Percentiles rank a stretch among this genome's conserved stretches.
Conservation (phyloP, 2,113 vertebrate species). For the Malurus cyaneus region DNA sequence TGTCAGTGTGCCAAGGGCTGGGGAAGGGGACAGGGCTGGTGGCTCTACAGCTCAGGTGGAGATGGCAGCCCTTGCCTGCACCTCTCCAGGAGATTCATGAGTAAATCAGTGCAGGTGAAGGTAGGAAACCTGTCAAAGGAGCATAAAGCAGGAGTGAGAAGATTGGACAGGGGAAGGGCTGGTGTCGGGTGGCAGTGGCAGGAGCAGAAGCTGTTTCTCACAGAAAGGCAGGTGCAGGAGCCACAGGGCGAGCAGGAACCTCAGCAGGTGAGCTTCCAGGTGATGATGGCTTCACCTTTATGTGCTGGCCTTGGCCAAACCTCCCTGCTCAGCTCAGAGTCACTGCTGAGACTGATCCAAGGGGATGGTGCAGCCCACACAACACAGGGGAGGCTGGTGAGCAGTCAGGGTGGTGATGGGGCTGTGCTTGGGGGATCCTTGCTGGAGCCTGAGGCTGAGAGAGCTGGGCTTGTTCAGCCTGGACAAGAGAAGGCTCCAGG, state of each 20-base stretch:
- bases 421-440: background rate
- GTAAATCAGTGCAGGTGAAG: background rate
- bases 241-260: background rate
- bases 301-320: background rate
- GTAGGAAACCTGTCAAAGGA: background rate
- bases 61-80: background rate
- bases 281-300: background rate
- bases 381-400: background rate
- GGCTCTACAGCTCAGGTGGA: background rate
- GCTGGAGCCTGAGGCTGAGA: background rate
- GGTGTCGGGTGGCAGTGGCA: background rate
- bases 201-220: background rate
- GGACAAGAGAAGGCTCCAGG: background rate
- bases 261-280: background rate
- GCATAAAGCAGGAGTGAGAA: background rate
- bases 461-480: background rate
- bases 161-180: background rate
- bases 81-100: background rate
- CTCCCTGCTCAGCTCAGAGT: background rate
- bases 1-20: background rate
- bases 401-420: background rate
- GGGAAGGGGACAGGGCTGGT: background rate
- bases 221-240: background rate
- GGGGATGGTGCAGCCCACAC: background rate
- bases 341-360: background rate